These are phyloP conservation scores for Parnassius apollo DNA, from an alignment of 2,888 invertebrate genomes.

Conservation along the genomic window DNA sequence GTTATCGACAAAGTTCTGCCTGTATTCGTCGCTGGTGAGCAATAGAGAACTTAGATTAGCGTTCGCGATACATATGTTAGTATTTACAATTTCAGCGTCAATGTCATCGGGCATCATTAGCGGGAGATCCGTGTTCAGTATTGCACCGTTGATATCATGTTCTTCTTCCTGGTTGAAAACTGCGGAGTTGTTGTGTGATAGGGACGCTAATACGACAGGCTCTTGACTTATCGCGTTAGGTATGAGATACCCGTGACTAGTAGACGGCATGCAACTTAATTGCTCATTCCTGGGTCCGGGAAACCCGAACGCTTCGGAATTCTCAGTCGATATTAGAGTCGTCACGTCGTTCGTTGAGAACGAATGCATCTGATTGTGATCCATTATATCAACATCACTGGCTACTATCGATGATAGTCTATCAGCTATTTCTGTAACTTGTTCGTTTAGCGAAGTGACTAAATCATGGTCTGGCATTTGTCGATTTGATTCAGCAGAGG, in stretches of 20 bases:
- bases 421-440: slow-evolving; percentile 75
- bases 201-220: slow-evolving; percentile 75
- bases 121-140: slow-evolving; percentile 58
- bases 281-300: slow-evolving; percentile 64
- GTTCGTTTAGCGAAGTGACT: slow-evolving; percentile 74
- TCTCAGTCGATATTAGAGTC: slow-evolving; percentile 57
- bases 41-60: slow-evolving; percentile 82
- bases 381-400: slow-evolving; percentile 59
- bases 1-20: slow-evolving; percentile 56
- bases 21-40: slow-evolving; percentile 73
- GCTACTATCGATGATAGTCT: slow-evolving; percentile 67
- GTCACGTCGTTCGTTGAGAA: slow-evolving; percentile 73
- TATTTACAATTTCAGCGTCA: slow-evolving; percentile 64
- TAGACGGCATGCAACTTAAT: slow-evolving; percentile 80
- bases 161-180: slow-evolving; percentile 71
- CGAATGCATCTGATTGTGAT: slow-evolving; percentile 63
- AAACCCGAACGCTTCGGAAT: slow-evolving; percentile 49
- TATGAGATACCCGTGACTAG: slow-evolving; percentile 83
- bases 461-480: slow-evolving; percentile 69
- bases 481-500: slow-evolving; percentile 51
- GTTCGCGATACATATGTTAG: slow-evolving; percentile 83
- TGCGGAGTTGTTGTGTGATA: slow-evolving; percentile 73
- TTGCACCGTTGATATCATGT: slow-evolving; percentile 44
- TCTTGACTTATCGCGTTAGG: slow-evolving; percentile 83
- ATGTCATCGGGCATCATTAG: slow-evolving; percentile 69